Evolutionary conservation across 2,113 vertebrate genomes (phyloP), one percentile per base, ranked within the genome.

Genomic region (Petaurus breviceps): DNA sequence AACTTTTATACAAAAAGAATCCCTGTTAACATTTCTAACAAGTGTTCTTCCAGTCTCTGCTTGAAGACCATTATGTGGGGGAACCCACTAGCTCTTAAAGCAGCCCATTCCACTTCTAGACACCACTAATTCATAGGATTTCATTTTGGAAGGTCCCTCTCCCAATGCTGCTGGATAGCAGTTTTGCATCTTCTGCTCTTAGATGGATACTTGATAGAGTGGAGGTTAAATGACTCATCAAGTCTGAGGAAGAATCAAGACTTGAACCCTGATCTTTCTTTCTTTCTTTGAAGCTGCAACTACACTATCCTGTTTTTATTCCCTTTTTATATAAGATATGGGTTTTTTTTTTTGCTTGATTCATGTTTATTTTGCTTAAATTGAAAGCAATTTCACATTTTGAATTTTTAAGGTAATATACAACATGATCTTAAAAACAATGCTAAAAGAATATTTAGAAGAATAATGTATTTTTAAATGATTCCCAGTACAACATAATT

Each of bases 331-430:
- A 7, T 77, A n/a, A n/a, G 16, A 77, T n/a, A 77, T n/a, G 11
- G 50, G 8, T n/a, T 68, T 37, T 37, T 16, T n/a, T 68, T 84
- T 61, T 31, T 37, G 10, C 19, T 43, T n/a, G 6, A 77, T 22
- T 43, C 23, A 43, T 84, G 37, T 43, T 90, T 95, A 25, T 10
- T 94, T 89, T 51, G 25, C 43, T 23, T 43, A 43, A 68, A 84
- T 84, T 84, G 1, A 8, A 53, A 90, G 8, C 28, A 50, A 47
- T 91, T 24, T 89, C 5, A 55, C 57, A n/a, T 51, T 51, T 91
- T 49, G 89, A 92, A 92, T 91, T 91, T 55, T n/a, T 90, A 50
- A 89, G 31, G 11, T 91, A 91, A 90, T 25, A 90, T 77, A 94
- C 92, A 8, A 50, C 26, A 28, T 47, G 61, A 25, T 89, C 37